Percentiles rank a stretch among this genome's conserved stretches.
phyloP scores from a whole-genome alignment of 2,113 vertebrate genomes.

The Sorex fumeus region DNA sequence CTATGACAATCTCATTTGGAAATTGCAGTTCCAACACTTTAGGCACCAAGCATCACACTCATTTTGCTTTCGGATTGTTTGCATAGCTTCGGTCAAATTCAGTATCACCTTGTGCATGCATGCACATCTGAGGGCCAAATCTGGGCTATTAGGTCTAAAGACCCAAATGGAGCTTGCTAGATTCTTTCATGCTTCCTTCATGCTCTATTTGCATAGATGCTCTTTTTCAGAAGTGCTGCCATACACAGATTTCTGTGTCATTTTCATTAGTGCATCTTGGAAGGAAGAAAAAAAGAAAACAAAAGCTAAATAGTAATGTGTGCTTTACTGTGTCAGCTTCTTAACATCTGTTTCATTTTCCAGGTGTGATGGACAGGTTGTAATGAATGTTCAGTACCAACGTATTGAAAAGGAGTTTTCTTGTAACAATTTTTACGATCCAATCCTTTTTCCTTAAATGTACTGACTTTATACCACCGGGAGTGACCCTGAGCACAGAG shows the following conservation, averaged over 20 bases:
- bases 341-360: slow-evolving; percentile 56
- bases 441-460: not conserved
- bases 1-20: slow-evolving; percentile 23
- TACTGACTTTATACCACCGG: not conserved
- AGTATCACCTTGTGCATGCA: slow-evolving; percentile 47
- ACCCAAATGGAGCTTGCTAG: slow-evolving; percentile 64
- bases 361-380: slow-evolving; percentile 34
- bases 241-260: slow-evolving; percentile 73
- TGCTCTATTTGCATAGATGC: slow-evolving; percentile 77
- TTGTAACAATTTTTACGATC: slow-evolving; percentile 41
- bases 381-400: slow-evolving; percentile 23
- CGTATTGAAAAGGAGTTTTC: not conserved
- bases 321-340: slow-evolving; percentile 53
- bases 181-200: slow-evolving; percentile 73
- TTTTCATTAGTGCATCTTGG: slow-evolving; percentile 72
- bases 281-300: slow-evolving; percentile 49
- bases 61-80: slow-evolving; percentile 68
- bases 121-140: slow-evolving; percentile 62
- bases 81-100: slow-evolving; percentile 62
- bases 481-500: no score
- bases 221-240: slow-evolving; percentile 75
- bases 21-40: slow-evolving; percentile 73
- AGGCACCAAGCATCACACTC: slow-evolving; percentile 45
- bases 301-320: slow-evolving; percentile 54
- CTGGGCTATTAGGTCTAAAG: slow-evolving; percentile 75